These are phyloP conservation scores for Microtus obscurus DNA, from an alignment of 2,797 vertebrate genomes.

Conservation along the genomic window DNA sequence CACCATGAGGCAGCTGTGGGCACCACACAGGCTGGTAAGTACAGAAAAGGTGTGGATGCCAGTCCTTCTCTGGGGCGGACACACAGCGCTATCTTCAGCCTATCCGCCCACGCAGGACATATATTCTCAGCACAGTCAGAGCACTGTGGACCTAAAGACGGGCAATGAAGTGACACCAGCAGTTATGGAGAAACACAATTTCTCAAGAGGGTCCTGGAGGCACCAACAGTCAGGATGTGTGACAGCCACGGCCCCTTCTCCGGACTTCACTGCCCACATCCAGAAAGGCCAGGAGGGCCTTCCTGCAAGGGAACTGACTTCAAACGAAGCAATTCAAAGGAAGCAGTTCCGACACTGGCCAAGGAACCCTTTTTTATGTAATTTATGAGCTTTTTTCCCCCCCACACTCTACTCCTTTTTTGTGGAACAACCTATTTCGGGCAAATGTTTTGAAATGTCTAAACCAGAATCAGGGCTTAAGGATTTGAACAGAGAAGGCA, in stretches of 20 bases:
- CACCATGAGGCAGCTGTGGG: not conserved
- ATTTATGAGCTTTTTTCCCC: not conserved
- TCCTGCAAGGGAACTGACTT: slow-evolving; percentile 25
- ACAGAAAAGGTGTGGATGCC: not conserved
- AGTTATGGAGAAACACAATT: not conserved
- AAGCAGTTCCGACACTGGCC: not conserved
- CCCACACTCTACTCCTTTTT: not conserved
- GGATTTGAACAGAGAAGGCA: not conserved
- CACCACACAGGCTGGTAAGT: not conserved
- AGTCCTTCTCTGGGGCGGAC: not conserved
- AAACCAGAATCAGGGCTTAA: not conserved
- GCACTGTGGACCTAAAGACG: not conserved
- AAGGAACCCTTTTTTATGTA: not conserved
- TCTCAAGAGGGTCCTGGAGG: not conserved
- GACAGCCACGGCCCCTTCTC: not conserved
- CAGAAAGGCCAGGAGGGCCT: not conserved
- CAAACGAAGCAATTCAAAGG: not conserved
- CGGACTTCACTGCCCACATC: not conserved
- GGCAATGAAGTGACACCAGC: not conserved
- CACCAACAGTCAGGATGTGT: not conserved
- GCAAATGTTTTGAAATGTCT: not conserved
- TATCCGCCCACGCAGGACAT: not conserved
- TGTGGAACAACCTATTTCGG: not conserved
- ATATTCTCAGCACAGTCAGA: not conserved
- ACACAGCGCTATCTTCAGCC: not conserved